Evolutionary conservation across 1,140 invertebrate species (phyloP).

Genomic region (Wiebesia pumilae): DNA sequence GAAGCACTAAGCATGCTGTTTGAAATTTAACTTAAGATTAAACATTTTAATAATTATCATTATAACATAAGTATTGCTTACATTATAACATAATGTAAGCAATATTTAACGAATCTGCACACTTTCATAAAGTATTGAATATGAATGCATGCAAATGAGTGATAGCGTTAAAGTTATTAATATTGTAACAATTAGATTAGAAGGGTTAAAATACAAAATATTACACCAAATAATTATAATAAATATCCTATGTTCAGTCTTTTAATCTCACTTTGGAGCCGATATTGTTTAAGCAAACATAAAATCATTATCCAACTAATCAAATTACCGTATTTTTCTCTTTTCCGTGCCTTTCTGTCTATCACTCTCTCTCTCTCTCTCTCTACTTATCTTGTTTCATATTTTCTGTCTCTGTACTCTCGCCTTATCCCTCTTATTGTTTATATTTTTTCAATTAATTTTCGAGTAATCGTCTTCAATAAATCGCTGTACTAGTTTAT

Average conservation of each 20-base stretch:
- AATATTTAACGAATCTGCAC: too few relatives aligned
- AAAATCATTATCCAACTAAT: conserved; percentile 43
- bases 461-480: too few relatives aligned
- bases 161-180: too few relatives aligned
- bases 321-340: conserved; percentile 18
- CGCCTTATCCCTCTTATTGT: not conserved
- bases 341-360: not conserved
- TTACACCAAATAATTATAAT: not conserved
- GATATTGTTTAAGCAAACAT: conserved; percentile 8
- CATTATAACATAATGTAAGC: too few relatives aligned
- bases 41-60: too few relatives aligned
- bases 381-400: conserved; percentile 41
- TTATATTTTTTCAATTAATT: not conserved
- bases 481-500: too few relatives aligned
- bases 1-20: too few relatives aligned
- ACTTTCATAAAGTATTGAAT: too few relatives aligned
- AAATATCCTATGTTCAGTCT: not conserved
- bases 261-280: not conserved
- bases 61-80: too few relatives aligned
- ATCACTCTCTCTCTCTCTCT: conserved; percentile 17
- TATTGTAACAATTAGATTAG: too few relatives aligned
- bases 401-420: not conserved
- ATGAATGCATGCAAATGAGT: too few relatives aligned
- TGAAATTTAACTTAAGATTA: too few relatives aligned
- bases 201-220: not conserved